Evolutionary conservation across 2,797 vertebrate genomes (phyloP), one percentile per base, ranked within the genome.

Genomic region (Phoebastria nigripes): DNA sequence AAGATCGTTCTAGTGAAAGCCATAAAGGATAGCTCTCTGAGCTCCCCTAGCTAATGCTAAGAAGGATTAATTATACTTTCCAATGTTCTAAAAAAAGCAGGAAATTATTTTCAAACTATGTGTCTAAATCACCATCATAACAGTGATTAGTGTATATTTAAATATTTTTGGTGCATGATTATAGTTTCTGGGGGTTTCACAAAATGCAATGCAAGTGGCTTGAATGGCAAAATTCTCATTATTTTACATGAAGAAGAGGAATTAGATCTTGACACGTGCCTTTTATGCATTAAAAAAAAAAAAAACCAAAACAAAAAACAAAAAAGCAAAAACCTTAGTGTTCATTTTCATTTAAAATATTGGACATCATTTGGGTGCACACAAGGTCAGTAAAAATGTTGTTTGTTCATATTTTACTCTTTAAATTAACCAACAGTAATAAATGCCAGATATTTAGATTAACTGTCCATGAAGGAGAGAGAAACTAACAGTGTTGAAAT

Each of bases 41-140:
- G 59, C 71, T 76, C 16, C 63, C 21, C 37, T 58, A 83, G 46
- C 58, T 90, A 90, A 73, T 71, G 65, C 49, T 72, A 83, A 90
- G 41, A 71, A 81, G 65, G 90, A 87, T 95, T 95, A 90, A 94
- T 88, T 94, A 86, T 46, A 29, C 17, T 91, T 82, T 81, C 54
- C 31, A 49, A 4, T 44, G 22, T 72, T 84, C 65, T 87, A 70
- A 91, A 93, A 79, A 90, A 93, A 80, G 17, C 62, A 76, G 81
- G 56, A 92, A 70, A 69, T 91, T 13, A 78, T 84, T 95, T 94
- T 85, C 80, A 83, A 61, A 81, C 13, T 56, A 1, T 69, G 33
- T 74, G 47, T 77, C 44, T 93, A 91, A 87, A 59, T 84, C 58
- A 29, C n/a, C 67, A 42, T 69, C 29, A 62, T 72, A 66, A 73